A percentile compares a stretch with the other conserved stretches of the same genome.
phyloP scores from a whole-genome alignment of 2,888 invertebrate genomes.

The Cheilosia vulpina region DNA sequence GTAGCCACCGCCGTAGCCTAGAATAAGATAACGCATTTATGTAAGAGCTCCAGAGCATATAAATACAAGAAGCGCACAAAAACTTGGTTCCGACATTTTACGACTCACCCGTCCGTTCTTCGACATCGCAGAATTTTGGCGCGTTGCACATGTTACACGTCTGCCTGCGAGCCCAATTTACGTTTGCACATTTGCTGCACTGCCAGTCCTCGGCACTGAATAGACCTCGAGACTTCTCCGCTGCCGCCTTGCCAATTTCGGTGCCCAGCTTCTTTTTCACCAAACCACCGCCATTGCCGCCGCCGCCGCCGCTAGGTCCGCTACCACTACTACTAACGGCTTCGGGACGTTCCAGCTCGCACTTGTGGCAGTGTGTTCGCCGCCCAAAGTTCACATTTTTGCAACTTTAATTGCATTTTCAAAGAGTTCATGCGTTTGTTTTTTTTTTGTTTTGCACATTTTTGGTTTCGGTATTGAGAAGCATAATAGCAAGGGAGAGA shows the following conservation, averaged over 20 bases:
- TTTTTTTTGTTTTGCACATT: constrained; percentile 68
- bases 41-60: constrained; percentile 2
- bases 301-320: constrained; percentile 76
- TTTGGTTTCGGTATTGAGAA: constrained; percentile 46
- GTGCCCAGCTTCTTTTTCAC: constrained; percentile 92
- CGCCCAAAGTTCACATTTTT: constrained; percentile 98
- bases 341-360: constrained; percentile 83
- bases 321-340: constrained; percentile 75
- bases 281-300: constrained; percentile 75
- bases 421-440: constrained; percentile 48
- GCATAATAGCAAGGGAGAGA: constrained; percentile 39
- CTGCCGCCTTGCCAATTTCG: constrained; percentile 98
- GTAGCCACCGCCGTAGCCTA: constrained; percentile 94
- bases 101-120: constrained; percentile 87
- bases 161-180: constrained; percentile 95
- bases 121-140: constrained; percentile 97
- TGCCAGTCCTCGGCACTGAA: constrained; percentile 99
- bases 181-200: constrained; percentile 99
- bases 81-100: constrained; percentile 76
- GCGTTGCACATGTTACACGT: constrained; percentile 99
- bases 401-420: constrained; percentile 84
- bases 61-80: constrained; percentile 6
- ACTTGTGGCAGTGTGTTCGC: constrained; percentile 95
- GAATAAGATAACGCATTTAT: constrained; percentile 35
- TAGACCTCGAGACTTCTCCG: constrained; percentile 94